These are phyloP conservation scores for Callochromis pleurospilus DNA, from an alignment of 2,113 vertebrate species.

Conservation along the genomic window DNA sequence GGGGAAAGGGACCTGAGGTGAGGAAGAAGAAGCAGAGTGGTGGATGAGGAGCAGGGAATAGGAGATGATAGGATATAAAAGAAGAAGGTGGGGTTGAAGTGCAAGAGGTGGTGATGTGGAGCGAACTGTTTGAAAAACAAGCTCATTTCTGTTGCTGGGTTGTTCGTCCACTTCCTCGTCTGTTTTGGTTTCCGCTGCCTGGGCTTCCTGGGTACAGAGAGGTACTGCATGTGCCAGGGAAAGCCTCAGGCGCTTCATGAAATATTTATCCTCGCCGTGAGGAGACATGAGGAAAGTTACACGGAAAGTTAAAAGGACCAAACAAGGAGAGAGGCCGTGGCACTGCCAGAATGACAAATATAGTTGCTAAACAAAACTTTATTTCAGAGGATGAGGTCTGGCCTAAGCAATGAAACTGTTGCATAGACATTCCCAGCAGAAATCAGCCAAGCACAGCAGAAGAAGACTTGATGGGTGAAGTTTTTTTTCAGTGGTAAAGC, in stretches of 20 bases:
- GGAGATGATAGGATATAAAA: not conserved
- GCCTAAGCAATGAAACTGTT: slow-evolving; percentile 15
- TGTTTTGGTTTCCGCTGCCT: slow-evolving; percentile 34
- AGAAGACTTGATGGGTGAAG: slow-evolving; percentile 2
- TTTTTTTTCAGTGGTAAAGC: not conserved
- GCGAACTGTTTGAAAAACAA: slow-evolving; percentile 28
- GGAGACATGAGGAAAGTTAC: slow-evolving; percentile 64
- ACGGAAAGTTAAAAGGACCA: slow-evolving; percentile 60
- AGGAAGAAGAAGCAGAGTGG: not conserved
- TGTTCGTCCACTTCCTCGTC: slow-evolving; percentile 35
- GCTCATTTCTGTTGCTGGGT: slow-evolving; percentile 12
- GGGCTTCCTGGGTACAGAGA: slow-evolving; percentile 32
- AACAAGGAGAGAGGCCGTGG: slow-evolving; percentile 35
- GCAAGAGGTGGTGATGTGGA: not conserved
- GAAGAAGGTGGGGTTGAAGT: not conserved
- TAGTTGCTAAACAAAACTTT: slow-evolving; percentile 48
- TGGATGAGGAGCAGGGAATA: not conserved
- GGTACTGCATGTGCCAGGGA: slow-evolving; percentile 46
- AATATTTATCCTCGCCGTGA: slow-evolving; percentile 68
- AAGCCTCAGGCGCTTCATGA: slow-evolving; percentile 65
- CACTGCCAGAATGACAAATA: slow-evolving; percentile 42
- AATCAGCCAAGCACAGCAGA: not conserved
- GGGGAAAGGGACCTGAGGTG: not conserved
- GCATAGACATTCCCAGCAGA: not conserved
- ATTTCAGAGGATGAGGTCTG: not conserved